Percentiles rank a stretch among this genome's conserved stretches.
Conservation (phyloP, 2,113 vertebrate species). For the Crotalus tigris region DNA sequence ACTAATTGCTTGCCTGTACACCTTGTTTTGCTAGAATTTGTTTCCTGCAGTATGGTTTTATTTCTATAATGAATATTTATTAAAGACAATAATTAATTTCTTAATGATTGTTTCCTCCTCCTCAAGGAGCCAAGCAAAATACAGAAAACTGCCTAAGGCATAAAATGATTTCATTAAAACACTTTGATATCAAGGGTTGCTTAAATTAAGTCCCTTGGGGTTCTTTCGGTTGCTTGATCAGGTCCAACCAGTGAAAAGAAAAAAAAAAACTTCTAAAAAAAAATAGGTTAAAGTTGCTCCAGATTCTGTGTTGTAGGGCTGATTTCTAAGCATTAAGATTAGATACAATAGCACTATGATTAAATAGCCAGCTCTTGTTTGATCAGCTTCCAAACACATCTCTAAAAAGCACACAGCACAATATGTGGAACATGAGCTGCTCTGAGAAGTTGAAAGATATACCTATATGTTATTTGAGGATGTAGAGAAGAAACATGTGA, state of each 20-base stretch:
- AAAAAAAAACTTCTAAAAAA: background rate
- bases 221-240: background rate
- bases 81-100: background rate
- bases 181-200: background rate
- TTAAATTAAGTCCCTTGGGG: background rate
- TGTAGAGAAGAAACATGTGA: conserved; percentile 11
- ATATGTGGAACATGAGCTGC: background rate
- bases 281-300: background rate
- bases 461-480: conserved; percentile 54
- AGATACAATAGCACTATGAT: background rate
- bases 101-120: background rate
- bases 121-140: background rate
- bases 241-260: background rate
- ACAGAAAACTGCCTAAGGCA: background rate
- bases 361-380: background rate
- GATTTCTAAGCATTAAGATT: background rate
- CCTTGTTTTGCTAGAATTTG: background rate
- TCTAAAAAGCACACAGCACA: background rate
- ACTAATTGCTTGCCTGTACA: background rate
- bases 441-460: background rate
- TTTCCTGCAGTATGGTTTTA: background rate
- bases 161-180: background rate
- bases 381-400: background rate
- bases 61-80: background rate
- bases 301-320: background rate